Conservation (phyloP, 2,113 vertebrate species). For the Aramus guarauna region DNA sequence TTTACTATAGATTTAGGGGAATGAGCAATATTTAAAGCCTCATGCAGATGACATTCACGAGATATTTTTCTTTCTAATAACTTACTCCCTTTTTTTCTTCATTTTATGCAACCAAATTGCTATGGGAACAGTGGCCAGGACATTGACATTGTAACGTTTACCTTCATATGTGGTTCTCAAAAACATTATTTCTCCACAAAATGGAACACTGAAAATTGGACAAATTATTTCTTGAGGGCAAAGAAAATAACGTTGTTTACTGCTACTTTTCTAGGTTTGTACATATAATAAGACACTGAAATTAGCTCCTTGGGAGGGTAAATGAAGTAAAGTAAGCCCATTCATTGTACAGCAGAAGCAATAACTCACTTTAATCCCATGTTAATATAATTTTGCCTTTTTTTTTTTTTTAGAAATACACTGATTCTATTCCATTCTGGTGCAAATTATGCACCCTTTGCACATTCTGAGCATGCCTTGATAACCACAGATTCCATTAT, state of each 20-base stretch:
- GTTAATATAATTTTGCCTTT: conserved; percentile 18
- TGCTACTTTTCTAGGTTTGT: not conserved
- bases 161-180: not conserved
- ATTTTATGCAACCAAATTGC: not conserved
- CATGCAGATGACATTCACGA: not conserved
- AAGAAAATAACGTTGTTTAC: not conserved
- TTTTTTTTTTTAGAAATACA: conserved; percentile 3
- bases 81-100: not conserved
- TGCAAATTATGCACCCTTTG: conserved; percentile 38
- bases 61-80: not conserved
- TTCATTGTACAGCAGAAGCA: not conserved
- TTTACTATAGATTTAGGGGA: not conserved
- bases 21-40: not conserved
- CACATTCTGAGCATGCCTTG: conserved; percentile 61
- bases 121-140: not conserved
- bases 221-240: not conserved
- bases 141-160: not conserved
- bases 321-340: not conserved
- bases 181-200: not conserved
- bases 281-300: not conserved
- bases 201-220: not conserved
- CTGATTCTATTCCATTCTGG: conserved; percentile 1
- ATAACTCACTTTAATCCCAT: conserved; percentile 29
- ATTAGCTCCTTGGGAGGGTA: not conserved
- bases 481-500: conserved; percentile 68